phyloP scores from a whole-genome alignment of 2,888 invertebrate genomes.

The Thera britannica region DNA sequence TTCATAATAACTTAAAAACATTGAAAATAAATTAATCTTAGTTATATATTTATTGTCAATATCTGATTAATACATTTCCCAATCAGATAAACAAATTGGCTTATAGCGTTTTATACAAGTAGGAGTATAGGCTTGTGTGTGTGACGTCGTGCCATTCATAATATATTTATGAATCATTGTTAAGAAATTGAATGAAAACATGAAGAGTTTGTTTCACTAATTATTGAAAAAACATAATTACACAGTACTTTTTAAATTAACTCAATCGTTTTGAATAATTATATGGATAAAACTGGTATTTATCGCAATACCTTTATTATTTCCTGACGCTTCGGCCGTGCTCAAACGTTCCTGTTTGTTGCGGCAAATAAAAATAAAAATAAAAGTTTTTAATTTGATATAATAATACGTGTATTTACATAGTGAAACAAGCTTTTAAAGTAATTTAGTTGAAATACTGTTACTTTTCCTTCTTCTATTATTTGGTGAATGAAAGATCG shows the following conservation, averaged over 20 bases:
- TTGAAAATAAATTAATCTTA: no score
- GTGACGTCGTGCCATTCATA: constrained; percentile 46
- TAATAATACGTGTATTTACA: background rate
- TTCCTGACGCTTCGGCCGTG: no score
- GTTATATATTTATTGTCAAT: background rate
- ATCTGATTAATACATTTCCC: constrained; percentile 50
- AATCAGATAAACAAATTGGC: constrained; percentile 52
- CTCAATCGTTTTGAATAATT: no score
- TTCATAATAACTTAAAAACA: no score
- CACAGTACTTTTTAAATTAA: no score
- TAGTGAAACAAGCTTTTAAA: constrained; percentile 30
- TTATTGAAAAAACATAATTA: background rate
- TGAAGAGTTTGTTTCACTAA: constrained; percentile 23
- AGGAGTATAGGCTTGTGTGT: constrained; percentile 52
- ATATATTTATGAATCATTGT: constrained; percentile 40
- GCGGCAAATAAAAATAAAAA: no score
- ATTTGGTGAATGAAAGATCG: constrained; percentile 47
- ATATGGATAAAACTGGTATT: no score
- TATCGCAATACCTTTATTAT: no score
- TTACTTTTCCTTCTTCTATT: constrained; percentile 46
- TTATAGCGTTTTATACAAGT: constrained; percentile 50
- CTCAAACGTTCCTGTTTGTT: no score
- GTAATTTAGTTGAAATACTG: constrained; percentile 34
- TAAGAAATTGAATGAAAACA: constrained; percentile 22
- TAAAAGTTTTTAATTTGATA: no score